Evolutionary conservation across 2,797 vertebrate genomes (phyloP), one percentile per base, ranked within the genome.

Genomic region (Salarias fasciatus): DNA sequence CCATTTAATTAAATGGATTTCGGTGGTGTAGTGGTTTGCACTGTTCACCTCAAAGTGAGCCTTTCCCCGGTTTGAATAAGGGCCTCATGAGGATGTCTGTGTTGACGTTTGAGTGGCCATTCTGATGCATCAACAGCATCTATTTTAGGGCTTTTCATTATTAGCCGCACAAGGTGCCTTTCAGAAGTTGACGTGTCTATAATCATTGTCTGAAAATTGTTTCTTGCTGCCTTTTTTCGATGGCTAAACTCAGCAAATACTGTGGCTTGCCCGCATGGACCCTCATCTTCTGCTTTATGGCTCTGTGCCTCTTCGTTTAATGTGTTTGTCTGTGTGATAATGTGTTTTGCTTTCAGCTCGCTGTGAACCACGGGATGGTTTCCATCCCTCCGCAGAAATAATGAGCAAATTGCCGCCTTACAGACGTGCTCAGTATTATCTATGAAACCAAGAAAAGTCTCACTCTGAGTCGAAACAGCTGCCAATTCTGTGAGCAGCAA

Each of bases 261-360:
- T 38, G 5, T 35, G 49, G 51, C 40, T 18, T 38, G 63, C 36
- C 33, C 28, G 12, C 14, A 13, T 45, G 38, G 53, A 49, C 46
- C 29, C 37, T 69, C 45, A 46, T 80, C 13, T 68, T 61, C 60
- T 40, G 51, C 38, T 62, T 64, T 54, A 66, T 52, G 35, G 57
- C 59, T 59, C 11, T 62, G 41, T 63, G 56, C 60, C 49, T 66
- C 43, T 24, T 33, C 31, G 49, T 61, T 61, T 75, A 77, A 80
- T 68, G 59, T 75, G 67, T 72, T 74, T 75, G 52, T 63, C 58
- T 73, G 49, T 43, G 58, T 42, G 66, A 70, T 77, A 60, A 82
- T 69, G 58, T 54, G 59, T 75, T 82, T 80, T 76, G 18, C 42
- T 72, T 59, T 75, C 61, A 72, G 60, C 14, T 69, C 12, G 14